Evolutionary conservation across 2,113 vertebrate genomes (phyloP), one percentile per base, ranked within the genome.

Genomic region (Tinamus guttatus): DNA sequence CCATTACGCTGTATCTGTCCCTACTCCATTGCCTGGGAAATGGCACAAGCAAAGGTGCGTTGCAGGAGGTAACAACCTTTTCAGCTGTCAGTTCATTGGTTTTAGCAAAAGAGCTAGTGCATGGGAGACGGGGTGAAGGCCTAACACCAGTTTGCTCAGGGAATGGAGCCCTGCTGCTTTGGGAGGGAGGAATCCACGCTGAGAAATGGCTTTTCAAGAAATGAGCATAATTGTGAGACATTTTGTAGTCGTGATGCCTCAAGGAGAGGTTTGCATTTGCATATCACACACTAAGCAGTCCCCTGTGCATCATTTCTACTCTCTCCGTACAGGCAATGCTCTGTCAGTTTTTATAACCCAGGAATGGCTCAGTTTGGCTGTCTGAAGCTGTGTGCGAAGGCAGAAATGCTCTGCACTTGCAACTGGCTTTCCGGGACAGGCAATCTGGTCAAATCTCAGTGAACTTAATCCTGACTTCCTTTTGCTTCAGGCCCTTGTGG

Each of bases 341-440:
- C 90, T 62, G 77, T 93, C 86, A 73, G 83, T 95, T 96, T 94
- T 94, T 92, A 94, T 93, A 94, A 96, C 62, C 73, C 80, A 88
- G 56, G 73, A 96, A 90, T 93, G 90, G 73, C 91, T 90, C 80
- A 63, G 47, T 81, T 94, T 90, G 92, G 34, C 65, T 59, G 78
- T 70, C 54, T 5, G 1, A 88, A 88, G 49, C 43, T 3, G 27
- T 43, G 67, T 64, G 52, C 65, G 73, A 85, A 94, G 85, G 79
- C 47, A 96, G 58, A 95, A 90, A 75, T 7, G 77, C 58, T 94
- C 59, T 68, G 69, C 2, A 1, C 65, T 76, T 64, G 69, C 80
- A 87, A 75, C 68, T 71, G 75, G 84, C 40, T 95, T 95, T 45
- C 84, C 75, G 82, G 73, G 85, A 83, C 6, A 38, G 65, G 58